Evolutionary conservation across 2,113 vertebrate genomes (phyloP), one percentile per base, ranked within the genome.

Genomic region (Odocoileus virginianus): DNA sequence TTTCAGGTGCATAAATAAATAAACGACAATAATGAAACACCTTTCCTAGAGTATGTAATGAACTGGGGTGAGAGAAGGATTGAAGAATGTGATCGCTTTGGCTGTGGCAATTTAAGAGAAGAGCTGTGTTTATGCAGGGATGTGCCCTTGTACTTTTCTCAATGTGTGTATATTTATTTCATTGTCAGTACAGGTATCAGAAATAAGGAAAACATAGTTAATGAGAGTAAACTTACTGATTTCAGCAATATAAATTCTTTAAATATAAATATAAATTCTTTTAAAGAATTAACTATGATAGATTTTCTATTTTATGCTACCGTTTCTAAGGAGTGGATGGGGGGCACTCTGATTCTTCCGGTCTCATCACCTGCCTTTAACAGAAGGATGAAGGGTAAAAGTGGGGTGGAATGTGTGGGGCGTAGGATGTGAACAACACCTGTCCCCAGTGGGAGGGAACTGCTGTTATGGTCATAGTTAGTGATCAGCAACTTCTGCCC

Each of bases 1-100:
- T 95, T 95, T 83, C 15, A 94, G 45, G 52, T 76, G 45, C 19
- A 50, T 87, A 95, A 89, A 92, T 95, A 96, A 96, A 90, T 91
- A 94, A 97, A 87, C 0, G 30, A 9, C 45, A 78, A 71, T 84
- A 96, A 94, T 89, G 88, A 84, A 93, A 92, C 88, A 43, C 36
- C 88, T 93, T 83, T n/a, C 81, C 95, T 71, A n/a, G 28, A 47
- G 67, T 88, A n/a, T 21, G 45, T 61, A 91, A 86, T 89, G 90
- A 92, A 40, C 84, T 94, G 36, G 64, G n/a, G 55, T 93, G 84
- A 74, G 54, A 89, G 91, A 71, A 92, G 81, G 50, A 27, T 83
- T 97, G 91, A 83, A 86, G 84, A 97, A 57, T 28, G 50, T 28
- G 61, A 81, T 96, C 84, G 43, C 79, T 84, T 93, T 78, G 55